phyloP scores from a whole-genome alignment of 1,140 invertebrate species.

The Archegozetes longisetosus region DNA sequence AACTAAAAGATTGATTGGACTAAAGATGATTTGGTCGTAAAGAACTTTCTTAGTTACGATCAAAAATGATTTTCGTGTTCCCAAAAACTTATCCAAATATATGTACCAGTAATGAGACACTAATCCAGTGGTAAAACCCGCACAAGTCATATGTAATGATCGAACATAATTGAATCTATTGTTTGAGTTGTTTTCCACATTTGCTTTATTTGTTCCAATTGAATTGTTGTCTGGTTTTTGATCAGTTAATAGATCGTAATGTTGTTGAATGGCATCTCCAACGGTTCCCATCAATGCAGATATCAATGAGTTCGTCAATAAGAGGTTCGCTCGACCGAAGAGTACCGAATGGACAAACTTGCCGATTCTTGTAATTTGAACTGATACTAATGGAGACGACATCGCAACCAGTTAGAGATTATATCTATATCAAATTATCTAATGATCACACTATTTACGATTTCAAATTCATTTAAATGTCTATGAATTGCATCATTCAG shows the following conservation, averaged over 20 bases:
- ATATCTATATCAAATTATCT: no score
- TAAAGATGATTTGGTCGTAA: slow-evolving; percentile 71
- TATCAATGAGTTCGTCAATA: slow-evolving; percentile 69
- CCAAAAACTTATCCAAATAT: slow-evolving; percentile 46
- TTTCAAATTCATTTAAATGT: no score
- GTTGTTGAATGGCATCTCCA: slow-evolving; percentile 68
- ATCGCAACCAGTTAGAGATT: neutral
- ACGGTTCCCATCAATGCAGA: slow-evolving; percentile 53
- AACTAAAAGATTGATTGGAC: slow-evolving; percentile 40
- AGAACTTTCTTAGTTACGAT: slow-evolving; percentile 67
- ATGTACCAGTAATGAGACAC: slow-evolving; percentile 41
- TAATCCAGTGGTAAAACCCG: slow-evolving; percentile 53
- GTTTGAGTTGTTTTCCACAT: neutral
- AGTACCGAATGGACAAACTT: slow-evolving; percentile 14
- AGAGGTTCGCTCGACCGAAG: slow-evolving; percentile 35
- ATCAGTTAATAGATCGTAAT: slow-evolving; percentile 48
- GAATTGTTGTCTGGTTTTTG: slow-evolving; percentile 25
- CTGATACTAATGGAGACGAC: neutral
- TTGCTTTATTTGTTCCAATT: slow-evolving; percentile 33
- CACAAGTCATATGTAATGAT: slow-evolving; percentile 58
- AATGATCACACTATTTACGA: no score
- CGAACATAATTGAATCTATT: slow-evolving; percentile 33
- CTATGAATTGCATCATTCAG: no score
- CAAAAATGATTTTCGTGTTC: slow-evolving; percentile 42
- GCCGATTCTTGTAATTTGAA: neutral